Evolutionary conservation across 2,797 vertebrate species (phyloP).

Genomic region (Gymnocypris eckloni): DNA sequence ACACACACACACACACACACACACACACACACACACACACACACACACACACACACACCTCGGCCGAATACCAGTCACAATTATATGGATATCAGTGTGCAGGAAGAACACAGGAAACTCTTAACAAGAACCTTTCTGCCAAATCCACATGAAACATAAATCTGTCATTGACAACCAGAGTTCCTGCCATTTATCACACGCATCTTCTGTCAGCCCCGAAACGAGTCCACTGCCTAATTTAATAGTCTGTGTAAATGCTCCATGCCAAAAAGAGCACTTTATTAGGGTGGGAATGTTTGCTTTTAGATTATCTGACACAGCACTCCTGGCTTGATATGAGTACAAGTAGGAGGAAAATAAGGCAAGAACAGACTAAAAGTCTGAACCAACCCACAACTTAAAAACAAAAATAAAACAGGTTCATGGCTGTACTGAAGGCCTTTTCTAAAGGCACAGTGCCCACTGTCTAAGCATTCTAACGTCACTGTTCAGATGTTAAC

Average conservation of each 20-base stretch:
- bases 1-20: no score
- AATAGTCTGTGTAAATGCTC: constrained; percentile 25
- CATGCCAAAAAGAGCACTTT: constrained; percentile 38
- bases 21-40: no score
- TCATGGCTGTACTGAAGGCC: background rate
- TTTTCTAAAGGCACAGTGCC: background rate
- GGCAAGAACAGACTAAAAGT: background rate
- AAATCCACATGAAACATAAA: constrained; percentile 38
- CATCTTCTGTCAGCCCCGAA: constrained; percentile 22
- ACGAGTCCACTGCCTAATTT: constrained; percentile 4
- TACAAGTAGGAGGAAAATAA: constrained; percentile 36
- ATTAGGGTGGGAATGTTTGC: constrained; percentile 63
- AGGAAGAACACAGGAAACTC: background rate
- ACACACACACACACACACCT: no score
- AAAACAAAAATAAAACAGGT: background rate
- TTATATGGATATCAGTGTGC: background rate
- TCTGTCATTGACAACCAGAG: constrained; percentile 14
- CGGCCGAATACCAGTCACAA: background rate
- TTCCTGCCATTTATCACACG: constrained; percentile 34
- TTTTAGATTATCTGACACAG: constrained; percentile 56
- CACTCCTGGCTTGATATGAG: constrained; percentile 27
- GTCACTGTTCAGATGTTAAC: constrained; percentile 1
- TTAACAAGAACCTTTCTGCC: background rate
- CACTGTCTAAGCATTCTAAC: background rate
- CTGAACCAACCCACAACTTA: background rate